Percentiles rank a stretch among this genome's conserved stretches.
Evolutionary conservation across 2,113 vertebrate species (phyloP).

Genomic region (Numida meleagris): DNA sequence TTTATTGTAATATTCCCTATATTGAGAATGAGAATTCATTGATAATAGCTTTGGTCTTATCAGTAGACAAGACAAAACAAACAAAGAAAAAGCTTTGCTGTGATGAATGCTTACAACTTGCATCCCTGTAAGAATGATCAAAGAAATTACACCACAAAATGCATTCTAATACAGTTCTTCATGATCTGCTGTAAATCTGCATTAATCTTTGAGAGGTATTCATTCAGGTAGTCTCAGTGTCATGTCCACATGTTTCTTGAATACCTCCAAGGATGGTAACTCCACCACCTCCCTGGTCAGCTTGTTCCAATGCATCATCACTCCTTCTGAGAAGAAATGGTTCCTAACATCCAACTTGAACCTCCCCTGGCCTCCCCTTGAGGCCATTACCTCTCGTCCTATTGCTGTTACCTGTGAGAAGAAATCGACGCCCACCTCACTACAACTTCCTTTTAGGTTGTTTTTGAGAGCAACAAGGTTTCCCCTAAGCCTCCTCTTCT

Average conservation of each 20-base stretch:
- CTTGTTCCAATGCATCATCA: too few relatives aligned
- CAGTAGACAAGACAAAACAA: neutral
- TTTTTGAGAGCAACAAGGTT: neutral
- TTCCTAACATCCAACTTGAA: neutral
- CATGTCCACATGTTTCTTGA: too few relatives aligned
- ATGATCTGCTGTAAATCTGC: neutral
- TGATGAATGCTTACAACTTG: neutral
- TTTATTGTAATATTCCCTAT: neutral
- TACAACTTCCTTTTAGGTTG: neutral
- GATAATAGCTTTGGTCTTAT: neutral
- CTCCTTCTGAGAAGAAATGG: neutral
- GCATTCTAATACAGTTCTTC: neutral
- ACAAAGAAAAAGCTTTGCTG: neutral
- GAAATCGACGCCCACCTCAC: neutral
- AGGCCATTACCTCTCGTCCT: neutral
- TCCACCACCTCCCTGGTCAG: neutral
- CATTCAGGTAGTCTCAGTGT: neutral
- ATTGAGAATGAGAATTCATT: neutral
- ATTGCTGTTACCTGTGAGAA: neutral
- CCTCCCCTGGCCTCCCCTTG: neutral
- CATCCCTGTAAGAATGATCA: neutral
- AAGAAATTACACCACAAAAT: neutral
- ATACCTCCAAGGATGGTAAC: too few relatives aligned
- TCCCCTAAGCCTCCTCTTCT: neutral
- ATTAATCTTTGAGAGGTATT: neutral